Conservation (phyloP, 2,797 vertebrate genomes). For the Percopsis omiscomaycus region DNA sequence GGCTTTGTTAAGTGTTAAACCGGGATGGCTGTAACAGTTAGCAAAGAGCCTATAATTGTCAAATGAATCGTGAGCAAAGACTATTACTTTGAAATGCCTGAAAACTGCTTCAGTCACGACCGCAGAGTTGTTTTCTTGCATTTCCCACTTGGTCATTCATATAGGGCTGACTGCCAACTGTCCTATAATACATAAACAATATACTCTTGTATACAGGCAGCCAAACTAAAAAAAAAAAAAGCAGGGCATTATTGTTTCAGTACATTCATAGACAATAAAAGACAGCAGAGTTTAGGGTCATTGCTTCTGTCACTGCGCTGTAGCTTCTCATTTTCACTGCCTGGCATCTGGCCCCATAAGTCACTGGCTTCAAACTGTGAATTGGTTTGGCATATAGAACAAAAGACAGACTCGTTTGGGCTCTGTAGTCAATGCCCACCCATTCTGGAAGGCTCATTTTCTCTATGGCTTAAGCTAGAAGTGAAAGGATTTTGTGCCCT, state of each 20-base stretch:
- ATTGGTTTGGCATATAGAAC: slow-evolving; percentile 46
- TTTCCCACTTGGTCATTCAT: slow-evolving; percentile 12
- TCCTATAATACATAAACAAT: slow-evolving; percentile 34
- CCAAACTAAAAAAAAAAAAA: slow-evolving; percentile 32
- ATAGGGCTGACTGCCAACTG: slow-evolving; percentile 11
- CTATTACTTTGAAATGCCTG: background rate
- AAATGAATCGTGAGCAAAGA: background rate
- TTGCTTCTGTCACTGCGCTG: slow-evolving; percentile 60
- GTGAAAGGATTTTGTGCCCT: background rate
- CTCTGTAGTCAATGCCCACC: slow-evolving; percentile 42
- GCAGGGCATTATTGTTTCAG: slow-evolving; percentile 38
- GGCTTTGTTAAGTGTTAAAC: background rate
- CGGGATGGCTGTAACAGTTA: no score
- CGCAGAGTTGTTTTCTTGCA: background rate
- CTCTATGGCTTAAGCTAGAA: slow-evolving; percentile 1
- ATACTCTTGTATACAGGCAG: slow-evolving; percentile 32
- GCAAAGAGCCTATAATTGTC: background rate
- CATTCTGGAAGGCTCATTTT: slow-evolving; percentile 37
- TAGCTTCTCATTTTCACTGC: slow-evolving; percentile 58
- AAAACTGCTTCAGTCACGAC: background rate
- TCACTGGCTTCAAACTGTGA: slow-evolving; percentile 52
- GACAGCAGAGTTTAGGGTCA: slow-evolving; percentile 60
- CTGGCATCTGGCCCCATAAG: slow-evolving; percentile 55
- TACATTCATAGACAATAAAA: slow-evolving; percentile 57
- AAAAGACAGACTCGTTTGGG: slow-evolving; percentile 43